These are phyloP conservation scores for Tribolium madens DNA, from an alignment of 1,140 invertebrate genomes.

Conservation along the genomic window DNA sequence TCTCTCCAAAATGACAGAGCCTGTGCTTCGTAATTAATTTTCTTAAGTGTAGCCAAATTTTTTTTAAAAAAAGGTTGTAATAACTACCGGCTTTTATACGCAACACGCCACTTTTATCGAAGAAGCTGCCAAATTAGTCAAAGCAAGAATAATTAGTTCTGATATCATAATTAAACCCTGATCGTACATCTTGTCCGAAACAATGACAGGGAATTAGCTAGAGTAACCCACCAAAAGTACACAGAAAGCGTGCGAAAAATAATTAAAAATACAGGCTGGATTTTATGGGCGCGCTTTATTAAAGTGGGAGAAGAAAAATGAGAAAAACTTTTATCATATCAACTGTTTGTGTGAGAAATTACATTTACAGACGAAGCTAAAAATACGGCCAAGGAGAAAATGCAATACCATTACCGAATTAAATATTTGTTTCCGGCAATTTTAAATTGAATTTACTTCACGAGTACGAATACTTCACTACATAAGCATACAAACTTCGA, in stretches of 20 bases:
- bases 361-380: conserved; percentile 50
- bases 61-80: not conserved
- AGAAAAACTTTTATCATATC: conserved; percentile 56
- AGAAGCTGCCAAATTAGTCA: conserved; percentile 22
- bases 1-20: conserved; percentile 38
- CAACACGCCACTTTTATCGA: conserved; percentile 15
- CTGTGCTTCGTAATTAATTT: conserved; percentile 41
- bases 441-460: conserved; percentile 46
- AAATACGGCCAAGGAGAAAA: conserved; percentile 47
- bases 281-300: conserved; percentile 55
- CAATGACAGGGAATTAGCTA: conserved; percentile 34
- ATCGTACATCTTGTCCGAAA: conserved; percentile 31
- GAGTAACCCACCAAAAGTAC: conserved; percentile 35
- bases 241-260: conserved; percentile 50
- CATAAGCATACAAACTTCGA: conserved; percentile 24
- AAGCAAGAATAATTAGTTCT: conserved; percentile 30
- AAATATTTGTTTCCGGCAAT: conserved; percentile 48
- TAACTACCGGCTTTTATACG: conserved; percentile 12
- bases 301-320: conserved; percentile 56
- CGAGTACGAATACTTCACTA: conserved; percentile 34
- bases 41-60: conserved; percentile 34
- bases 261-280: conserved; percentile 56
- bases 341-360: conserved; percentile 56
- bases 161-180: conserved; percentile 29
- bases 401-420: conserved; percentile 51